Base-by-base conservation (phyloP, 2,888 invertebrate species). In the Synanthedon vespiformis region DNA sequence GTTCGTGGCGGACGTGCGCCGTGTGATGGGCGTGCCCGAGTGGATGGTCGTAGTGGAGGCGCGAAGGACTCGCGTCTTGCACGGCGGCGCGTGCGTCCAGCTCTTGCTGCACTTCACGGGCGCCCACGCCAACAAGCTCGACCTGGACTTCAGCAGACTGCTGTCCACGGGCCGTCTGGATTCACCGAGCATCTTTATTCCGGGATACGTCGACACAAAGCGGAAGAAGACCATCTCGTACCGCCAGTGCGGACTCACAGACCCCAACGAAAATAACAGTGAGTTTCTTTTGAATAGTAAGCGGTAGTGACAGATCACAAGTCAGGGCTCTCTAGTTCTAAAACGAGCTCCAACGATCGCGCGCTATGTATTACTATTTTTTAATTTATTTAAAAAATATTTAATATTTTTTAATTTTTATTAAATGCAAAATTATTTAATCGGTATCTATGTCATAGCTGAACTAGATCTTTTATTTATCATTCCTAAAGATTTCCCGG, bases 41-140 rank as follows among this genome's bases (percentile, higher is more conserved):
- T 97, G 97, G 97, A 94, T 96, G 92, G 72, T 97, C 60, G 92
- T 93, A 14, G 92, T 95, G 53, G 96, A 96, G 83, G 91, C 92
- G 41, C 89, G 96, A 5, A 92, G 92, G 72, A 95, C 95, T 0
- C 92, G 92, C 68, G 79, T 89, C 34, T 84, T 97, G 52, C 94
- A 95, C 70, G 89, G 90, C 58, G 93, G 93, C 54, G 89, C 93
- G 50, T 97, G 97, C 70, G 88, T 96, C 14, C 96, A 96, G 79
- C 89, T 97, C 67, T 88, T 95, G 53, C 88, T 97, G 65, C 96
- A 96, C 79, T 97, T 97, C 75, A 93, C 72, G n/a, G 93, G 95
- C 1, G 94, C 95, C 0, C 89, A 93, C 34, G 96, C 96, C 0
- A 91, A 89, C 72, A 88, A 90, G 57, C 80, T 96, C 18, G 96